Conservation (phyloP, 2,113 vertebrate genomes). For the Rissa tridactyla region DNA sequence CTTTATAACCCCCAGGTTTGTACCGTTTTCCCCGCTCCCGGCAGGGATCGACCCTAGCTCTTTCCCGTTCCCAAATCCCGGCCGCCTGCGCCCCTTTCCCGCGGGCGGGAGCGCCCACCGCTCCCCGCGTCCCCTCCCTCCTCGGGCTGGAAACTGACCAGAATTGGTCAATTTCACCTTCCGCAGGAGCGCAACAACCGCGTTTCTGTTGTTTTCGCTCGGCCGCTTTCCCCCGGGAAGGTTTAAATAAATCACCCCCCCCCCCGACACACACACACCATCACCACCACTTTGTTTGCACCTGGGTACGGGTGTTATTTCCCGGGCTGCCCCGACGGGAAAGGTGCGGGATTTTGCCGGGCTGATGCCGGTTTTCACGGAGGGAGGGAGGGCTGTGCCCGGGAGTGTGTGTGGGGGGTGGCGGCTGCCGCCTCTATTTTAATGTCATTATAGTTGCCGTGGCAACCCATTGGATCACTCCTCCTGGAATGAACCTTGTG, state of each 20-base stretch:
- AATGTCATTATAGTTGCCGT: conserved; percentile 71
- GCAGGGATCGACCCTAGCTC: not conserved
- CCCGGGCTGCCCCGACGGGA: not conserved
- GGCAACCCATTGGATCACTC: conserved; percentile 70
- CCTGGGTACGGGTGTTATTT: not conserved
- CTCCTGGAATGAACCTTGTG: conserved; percentile 55
- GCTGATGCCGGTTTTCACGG: not conserved
- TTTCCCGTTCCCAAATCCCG: not conserved
- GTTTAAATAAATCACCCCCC: not conserved
- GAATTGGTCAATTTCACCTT: not conserved
- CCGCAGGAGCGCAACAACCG: not conserved
- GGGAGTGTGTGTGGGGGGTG: too few species aligned
- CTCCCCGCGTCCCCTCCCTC: not conserved
- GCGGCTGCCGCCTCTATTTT: conserved; percentile 39
- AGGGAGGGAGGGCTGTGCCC: not conserved
- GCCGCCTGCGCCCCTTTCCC: not conserved
- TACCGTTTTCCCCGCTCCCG: not conserved
- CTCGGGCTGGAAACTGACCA: not conserved
- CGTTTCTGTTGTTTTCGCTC: not conserved
- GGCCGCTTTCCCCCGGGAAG: not conserved
- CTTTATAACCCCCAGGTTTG: not conserved
- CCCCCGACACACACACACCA: not conserved
- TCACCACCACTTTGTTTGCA: not conserved
- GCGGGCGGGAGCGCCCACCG: not conserved
- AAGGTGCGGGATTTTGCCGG: not conserved